Evolutionary conservation across 2,888 invertebrate genomes (phyloP), one percentile per base, ranked within the genome.

Genomic region (Calameuta filiformis): DNA sequence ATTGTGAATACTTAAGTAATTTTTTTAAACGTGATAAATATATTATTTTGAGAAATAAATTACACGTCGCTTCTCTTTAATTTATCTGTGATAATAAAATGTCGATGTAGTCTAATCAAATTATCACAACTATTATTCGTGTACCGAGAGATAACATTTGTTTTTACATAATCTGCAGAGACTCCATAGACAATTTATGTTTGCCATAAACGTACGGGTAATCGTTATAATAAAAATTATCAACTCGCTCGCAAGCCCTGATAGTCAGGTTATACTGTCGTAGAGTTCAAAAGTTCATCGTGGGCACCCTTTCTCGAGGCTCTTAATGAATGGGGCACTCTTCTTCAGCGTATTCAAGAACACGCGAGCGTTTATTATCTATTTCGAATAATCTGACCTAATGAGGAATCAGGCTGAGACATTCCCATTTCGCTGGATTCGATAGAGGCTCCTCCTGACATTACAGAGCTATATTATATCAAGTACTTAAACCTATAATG

Each of bases 241-340:
- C 71, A 9, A 71, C 23, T 71, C 35, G 30, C 30, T 30, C 71
- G 2, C 30, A 33, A 71, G 71, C 15, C 30, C 31, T 2, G 33
- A 33, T 34, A 71, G 71, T 71, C 71, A 30, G n/a, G 31, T 23
- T 71, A 30, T 71, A 71, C 71, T 12, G 78, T 75, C 56, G 78
- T 77, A 79, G 73, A 56, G 82, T 82, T 85, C 84, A 81, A 84
- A 79, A 84, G 83, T 83, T 83, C 82, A 85, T 83, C 83, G 77
- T 77, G 76, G 35, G 69, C 74, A 79, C 73, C 40, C 40, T 73
- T 73, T 74, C 78, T 35, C 35, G 30, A 11, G 31, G 23, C 68
- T 4, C 77, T 37, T 40, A 69, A 82, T 84, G 82, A 84, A 83
- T 83, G 81, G 79, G 80, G 71, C 76, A 33, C 71, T 33, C 34